Evolutionary conservation across 2,888 invertebrate genomes (phyloP).

Genomic region (Leptinotarsa peninsularis): DNA sequence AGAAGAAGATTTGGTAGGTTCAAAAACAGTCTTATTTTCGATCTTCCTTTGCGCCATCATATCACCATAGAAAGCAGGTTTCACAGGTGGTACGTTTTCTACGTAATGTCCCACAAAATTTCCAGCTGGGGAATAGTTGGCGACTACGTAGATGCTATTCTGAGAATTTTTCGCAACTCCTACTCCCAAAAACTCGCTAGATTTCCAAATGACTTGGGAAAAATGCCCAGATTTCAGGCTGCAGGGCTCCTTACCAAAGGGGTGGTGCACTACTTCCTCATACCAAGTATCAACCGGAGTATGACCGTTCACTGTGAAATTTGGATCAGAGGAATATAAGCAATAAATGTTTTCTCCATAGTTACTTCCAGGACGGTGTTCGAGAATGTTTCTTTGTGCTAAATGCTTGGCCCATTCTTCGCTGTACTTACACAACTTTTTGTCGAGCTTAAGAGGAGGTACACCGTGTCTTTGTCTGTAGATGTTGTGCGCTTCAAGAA

Average conservation of each 20-base stretch:
- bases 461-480: conserved; percentile 79
- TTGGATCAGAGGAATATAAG: conserved; percentile 79
- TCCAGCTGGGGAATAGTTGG: conserved; percentile 91
- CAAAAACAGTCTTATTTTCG: conserved; percentile 9
- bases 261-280: conserved; percentile 73
- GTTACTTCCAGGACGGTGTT: conserved; percentile 81
- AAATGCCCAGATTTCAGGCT: conserved; percentile 77
- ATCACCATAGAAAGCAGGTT: conserved; percentile 51
- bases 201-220: conserved; percentile 79
- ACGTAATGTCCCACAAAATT: conserved; percentile 83
- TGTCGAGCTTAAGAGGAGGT: conserved; percentile 74
- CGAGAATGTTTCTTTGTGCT: conserved; percentile 74
- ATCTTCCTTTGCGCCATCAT: conserved; percentile 25
- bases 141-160: conserved; percentile 86
- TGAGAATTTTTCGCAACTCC: conserved; percentile 77
- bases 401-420: conserved; percentile 80
- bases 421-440: conserved; percentile 75
- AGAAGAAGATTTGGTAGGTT: not conserved
- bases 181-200: conserved; percentile 75
- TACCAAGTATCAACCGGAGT: conserved; percentile 86
- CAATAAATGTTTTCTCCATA: conserved; percentile 89
- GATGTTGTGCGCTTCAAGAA: conserved; percentile 80
- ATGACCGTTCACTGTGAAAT: conserved; percentile 74
- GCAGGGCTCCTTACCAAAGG: conserved; percentile 74
- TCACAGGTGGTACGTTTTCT: conserved; percentile 76